Evolutionary conservation across 2,113 vertebrate genomes (phyloP), one percentile per base, ranked within the genome.

Genomic region (Boulengeromyrus knoepffleri): DNA sequence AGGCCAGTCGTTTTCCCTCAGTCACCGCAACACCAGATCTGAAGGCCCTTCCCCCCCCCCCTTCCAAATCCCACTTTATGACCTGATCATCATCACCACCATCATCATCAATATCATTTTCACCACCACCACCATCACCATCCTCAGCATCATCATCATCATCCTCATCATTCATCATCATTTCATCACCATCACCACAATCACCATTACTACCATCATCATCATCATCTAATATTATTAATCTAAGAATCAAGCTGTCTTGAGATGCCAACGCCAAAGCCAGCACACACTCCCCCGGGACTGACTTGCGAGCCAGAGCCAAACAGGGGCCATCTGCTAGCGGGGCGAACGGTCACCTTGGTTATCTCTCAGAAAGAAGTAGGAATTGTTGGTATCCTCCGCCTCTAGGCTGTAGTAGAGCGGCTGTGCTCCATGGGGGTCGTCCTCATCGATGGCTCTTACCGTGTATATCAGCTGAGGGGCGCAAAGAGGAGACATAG

Each of bases 311-410:
- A 74, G 31, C 13, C 10, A 5, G 31, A 36, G n/a, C 0, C 27
- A 9, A 77, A 77, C 70, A 39, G 70, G 31, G 1, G 3, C 66
- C n/a, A 74, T 36, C n/a, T 31, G 19, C 2, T 1, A 24, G 13
- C 36, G 19, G 31, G 50, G n/a, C 3, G 47, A 0, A 39, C 7
- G 10, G n/a, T 58, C 86, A 97, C 97, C 97, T 97, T 98, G 97
- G 95, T 99, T 99, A 94, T 99, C 97, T 92, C 97, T 96, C 45
- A 99, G 93, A 31, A 97, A 98, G 94, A 99, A 99, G 94, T 99
- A 99, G 62, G 97, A 97, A 93, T 99, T 98, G 94, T 97, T 98
- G 1, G 95, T 50, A 15, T 50, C 46, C 46, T 47, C 46, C 13
- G 13, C 97, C 91, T 97, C 96, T 93, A 99, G 91, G 85, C 96